Conservation (phyloP, 92 coral and sea anemone species). For the Porites lobata region DNA sequence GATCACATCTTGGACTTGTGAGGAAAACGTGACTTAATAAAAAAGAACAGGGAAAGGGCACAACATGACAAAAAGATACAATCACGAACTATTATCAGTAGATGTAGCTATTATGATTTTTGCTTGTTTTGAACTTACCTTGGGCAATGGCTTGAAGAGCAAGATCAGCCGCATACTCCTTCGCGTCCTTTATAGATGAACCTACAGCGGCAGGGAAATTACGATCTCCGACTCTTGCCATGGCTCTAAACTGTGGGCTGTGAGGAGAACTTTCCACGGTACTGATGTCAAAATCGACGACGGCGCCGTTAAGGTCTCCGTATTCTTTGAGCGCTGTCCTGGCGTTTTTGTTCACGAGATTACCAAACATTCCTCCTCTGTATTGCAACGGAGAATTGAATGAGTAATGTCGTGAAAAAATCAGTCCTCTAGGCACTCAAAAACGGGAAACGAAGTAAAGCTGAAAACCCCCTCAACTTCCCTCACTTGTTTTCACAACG, state of each 20-base stretch:
- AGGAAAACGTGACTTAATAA: background rate
- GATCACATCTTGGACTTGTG: no score
- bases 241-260: slow-evolving; percentile 64
- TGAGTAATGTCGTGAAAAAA: slow-evolving; percentile 85
- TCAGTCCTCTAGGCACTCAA: slow-evolving; percentile 9
- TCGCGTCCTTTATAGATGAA: slow-evolving; percentile 85
- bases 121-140: slow-evolving; percentile 35
- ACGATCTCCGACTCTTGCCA: slow-evolving; percentile 78
- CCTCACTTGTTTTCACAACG: background rate
- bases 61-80: background rate
- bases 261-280: slow-evolving; percentile 16
- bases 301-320: slow-evolving; percentile 76
- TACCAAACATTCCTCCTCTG: slow-evolving; percentile 81
- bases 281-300: slow-evolving; percentile 65
- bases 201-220: slow-evolving; percentile 76
- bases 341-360: slow-evolving; percentile 91
- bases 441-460: background rate
- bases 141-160: slow-evolving; percentile 79
- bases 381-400: slow-evolving; percentile 75
- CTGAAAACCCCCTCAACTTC: background rate
- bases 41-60: background rate
- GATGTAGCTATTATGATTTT: no score
- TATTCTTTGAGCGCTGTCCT: slow-evolving; percentile 90
- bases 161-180: slow-evolving; percentile 87
- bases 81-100: no score